A percentile compares a stretch with the other conserved stretches of the same genome.
These are phyloP conservation scores for Botrylloides violaceus DNA, from an alignment of 23 tunicate species.

Conservation along the genomic window DNA sequence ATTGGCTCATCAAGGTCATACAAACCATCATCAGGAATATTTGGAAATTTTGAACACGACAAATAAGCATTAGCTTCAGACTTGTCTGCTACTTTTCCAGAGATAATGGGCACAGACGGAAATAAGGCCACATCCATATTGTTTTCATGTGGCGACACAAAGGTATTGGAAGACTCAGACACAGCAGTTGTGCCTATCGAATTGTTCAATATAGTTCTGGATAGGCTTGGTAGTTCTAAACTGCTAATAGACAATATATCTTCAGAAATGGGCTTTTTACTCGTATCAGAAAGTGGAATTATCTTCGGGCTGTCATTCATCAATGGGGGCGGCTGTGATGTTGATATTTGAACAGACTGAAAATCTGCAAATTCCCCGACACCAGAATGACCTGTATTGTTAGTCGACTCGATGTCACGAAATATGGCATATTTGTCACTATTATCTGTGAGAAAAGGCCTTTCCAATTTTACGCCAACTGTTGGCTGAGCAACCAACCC, in stretches of 20 bases:
- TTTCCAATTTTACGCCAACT: neutral
- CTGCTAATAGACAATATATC: conserved; percentile 44
- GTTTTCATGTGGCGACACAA: neutral
- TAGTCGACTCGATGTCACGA: neutral
- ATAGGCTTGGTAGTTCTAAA: conserved; percentile 37
- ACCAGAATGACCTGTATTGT: neutral
- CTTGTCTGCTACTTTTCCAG: no score
- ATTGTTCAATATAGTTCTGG: conserved; percentile 37
- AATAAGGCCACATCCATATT: neutral
- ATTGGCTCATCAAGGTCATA: conserved; percentile 12
- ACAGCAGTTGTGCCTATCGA: conserved; percentile 7
- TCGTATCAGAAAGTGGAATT: neutral
- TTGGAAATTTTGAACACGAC: no score
- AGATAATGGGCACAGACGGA: neutral
- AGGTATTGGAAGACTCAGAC: neutral
- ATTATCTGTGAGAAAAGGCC: no score
- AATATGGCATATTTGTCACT: neutral
- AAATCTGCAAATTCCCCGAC: neutral
- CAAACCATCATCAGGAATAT: conserved; percentile 1
- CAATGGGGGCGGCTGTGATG: no score
- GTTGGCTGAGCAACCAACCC: neutral
- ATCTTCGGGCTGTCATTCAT: neutral
- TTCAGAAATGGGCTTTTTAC: neutral
- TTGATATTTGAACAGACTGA: neutral
- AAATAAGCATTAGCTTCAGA: no score